Evolutionary conservation across 2,888 invertebrate genomes (phyloP).

Genomic region (Eupelmus urozonus): DNA sequence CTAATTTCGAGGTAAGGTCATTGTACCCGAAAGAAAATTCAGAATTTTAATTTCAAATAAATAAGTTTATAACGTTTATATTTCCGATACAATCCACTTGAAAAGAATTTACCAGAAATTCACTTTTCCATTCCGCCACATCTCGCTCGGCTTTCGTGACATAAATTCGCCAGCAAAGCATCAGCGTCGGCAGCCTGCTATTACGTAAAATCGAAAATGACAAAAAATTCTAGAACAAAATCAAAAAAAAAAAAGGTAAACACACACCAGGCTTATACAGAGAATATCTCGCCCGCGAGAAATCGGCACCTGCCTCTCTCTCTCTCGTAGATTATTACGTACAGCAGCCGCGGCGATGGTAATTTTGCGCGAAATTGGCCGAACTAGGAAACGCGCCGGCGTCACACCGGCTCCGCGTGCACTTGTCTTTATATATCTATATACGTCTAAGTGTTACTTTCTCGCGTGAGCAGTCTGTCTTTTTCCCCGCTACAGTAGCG

Average conservation of each 20-base stretch:
- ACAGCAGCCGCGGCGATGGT: neutral
- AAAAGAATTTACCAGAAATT: too few relatives aligned
- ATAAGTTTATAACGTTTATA: too few relatives aligned
- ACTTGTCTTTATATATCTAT: neutral
- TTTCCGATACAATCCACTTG: too few relatives aligned
- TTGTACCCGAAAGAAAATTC: too few relatives aligned
- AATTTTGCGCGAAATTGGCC: slow-evolving; percentile 31
- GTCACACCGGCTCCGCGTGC: neutral
- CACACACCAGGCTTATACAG: neutral
- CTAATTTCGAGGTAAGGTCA: neutral
- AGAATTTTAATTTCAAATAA: too few relatives aligned
- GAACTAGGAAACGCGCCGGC: slow-evolving; percentile 25
- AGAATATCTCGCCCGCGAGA: neutral
- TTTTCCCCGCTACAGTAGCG: too few relatives aligned
- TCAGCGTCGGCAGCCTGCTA: neutral
- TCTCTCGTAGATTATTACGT: neutral
- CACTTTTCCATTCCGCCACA: too few relatives aligned
- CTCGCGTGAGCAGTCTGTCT: slow-evolving; percentile 7
- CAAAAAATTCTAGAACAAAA: too few relatives aligned
- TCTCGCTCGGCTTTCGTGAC: too few relatives aligned
- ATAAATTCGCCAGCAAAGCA: too few relatives aligned
- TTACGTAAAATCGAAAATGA: neutral
- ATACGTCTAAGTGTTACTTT: slow-evolving; percentile 1
- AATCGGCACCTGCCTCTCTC: neutral
- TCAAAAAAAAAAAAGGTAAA: slow-evolving; percentile 3